A percentile compares a stretch with the other conserved stretches of the same genome.
Evolutionary conservation across 2,797 vertebrate species (phyloP).

Genomic region (Manis crassicaudata): DNA sequence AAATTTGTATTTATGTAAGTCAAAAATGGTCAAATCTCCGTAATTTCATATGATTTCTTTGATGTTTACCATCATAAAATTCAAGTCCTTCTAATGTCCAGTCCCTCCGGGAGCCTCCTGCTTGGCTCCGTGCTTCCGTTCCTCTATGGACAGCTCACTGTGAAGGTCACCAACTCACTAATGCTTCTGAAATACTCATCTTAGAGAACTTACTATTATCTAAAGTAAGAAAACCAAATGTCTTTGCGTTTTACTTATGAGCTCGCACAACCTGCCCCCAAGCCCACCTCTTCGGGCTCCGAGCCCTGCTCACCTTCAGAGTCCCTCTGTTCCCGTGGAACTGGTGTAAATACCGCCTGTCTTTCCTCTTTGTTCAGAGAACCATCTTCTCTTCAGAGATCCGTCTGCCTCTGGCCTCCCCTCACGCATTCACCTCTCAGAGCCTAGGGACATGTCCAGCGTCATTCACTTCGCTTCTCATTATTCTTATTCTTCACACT

Average conservation of each 20-base stretch:
- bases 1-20: background rate
- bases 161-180: background rate
- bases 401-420: background rate
- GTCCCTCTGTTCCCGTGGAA: background rate
- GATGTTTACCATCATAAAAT: background rate
- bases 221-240: background rate
- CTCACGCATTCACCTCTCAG: background rate
- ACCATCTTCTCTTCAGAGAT: background rate
- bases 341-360: background rate
- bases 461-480: background rate
- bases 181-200: background rate
- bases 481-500: background rate
- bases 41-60: background rate
- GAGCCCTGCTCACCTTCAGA: background rate
- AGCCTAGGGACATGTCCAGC: background rate
- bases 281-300: background rate
- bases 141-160: background rate
- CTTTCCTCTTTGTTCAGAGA: background rate
- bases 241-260: background rate
- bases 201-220: too few species aligned
- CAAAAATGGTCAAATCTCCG: background rate
- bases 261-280: background rate
- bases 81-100: background rate
- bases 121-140: background rate
- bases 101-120: background rate